Conservation (phyloP, 2,113 vertebrate genomes). For the Malurus elegans region DNA sequence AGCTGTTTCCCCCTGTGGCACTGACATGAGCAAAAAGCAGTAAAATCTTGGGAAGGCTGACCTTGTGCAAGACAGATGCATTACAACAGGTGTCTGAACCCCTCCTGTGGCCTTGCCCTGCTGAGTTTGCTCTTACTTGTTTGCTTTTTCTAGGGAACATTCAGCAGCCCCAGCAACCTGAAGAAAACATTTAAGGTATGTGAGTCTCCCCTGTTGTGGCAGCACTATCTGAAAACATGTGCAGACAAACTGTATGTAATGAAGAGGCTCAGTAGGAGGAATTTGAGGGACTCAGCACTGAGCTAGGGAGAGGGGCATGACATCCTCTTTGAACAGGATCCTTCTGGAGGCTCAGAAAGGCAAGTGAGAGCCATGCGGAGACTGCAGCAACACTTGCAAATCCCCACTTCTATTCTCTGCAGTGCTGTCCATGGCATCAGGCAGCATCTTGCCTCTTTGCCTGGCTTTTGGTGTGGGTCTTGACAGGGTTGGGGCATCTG, state of each 20-base stretch:
- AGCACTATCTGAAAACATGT: not conserved
- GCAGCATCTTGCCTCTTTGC: not conserved
- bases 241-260: not conserved
- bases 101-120: not conserved
- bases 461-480: not conserved
- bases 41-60: not conserved
- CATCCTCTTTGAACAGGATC: not conserved
- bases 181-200: constrained; percentile 93
- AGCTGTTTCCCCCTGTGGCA: not conserved
- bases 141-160: constrained; percentile 80
- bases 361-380: not conserved
- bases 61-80: not conserved
- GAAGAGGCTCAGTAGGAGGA: not conserved
- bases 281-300: not conserved
- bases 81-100: not conserved
- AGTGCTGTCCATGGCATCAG: not conserved
- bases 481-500: not conserved
- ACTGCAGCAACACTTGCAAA: not conserved
- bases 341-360: not conserved
- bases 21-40: not conserved
- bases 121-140: not conserved
- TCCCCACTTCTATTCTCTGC: not conserved
- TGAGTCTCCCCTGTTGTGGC: not conserved
- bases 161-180: constrained; percentile 91
- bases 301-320: not conserved